Conservation (phyloP, 2,888 invertebrate genomes). For the Hylaea fasciaria region DNA sequence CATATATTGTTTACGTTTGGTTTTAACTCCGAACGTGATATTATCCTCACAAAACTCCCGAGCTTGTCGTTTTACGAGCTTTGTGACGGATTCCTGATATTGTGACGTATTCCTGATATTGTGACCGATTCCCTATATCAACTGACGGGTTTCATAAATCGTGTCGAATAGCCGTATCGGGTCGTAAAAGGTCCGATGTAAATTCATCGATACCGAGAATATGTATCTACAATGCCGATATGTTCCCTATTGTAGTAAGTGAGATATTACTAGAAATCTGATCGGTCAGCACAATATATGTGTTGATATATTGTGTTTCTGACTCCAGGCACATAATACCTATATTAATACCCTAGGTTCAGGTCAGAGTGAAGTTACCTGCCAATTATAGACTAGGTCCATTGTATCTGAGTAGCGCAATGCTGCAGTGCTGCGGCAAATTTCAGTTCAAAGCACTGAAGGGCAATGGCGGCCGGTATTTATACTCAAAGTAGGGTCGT, state of each 20-base stretch:
- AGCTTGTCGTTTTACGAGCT: slow-evolving; percentile 26
- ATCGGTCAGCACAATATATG: background rate
- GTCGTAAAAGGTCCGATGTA: slow-evolving; percentile 13
- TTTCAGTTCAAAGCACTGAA: too few relatives aligned
- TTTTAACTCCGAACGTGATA: background rate
- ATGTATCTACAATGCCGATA: background rate
- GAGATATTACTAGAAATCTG: background rate
- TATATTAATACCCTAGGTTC: too few relatives aligned
- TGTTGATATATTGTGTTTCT: background rate
- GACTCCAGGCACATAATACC: too few relatives aligned
- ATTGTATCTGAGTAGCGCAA: too few relatives aligned
- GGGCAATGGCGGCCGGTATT: too few relatives aligned
- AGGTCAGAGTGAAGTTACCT: too few relatives aligned
- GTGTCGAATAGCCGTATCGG: slow-evolving; percentile 2
- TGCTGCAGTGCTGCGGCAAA: too few relatives aligned
- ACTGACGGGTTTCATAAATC: slow-evolving; percentile 7
- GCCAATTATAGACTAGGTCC: too few relatives aligned
- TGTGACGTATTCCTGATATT: slow-evolving; percentile 9
- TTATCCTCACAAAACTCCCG: background rate
- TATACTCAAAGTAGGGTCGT: too few relatives aligned
- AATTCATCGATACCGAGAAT: background rate
- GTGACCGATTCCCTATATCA: background rate
- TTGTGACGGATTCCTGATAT: slow-evolving; percentile 4
- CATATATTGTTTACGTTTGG: background rate
- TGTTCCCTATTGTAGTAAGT: background rate